Conservation (phyloP, 2,797 vertebrate species). For the Psittacula echo region DNA sequence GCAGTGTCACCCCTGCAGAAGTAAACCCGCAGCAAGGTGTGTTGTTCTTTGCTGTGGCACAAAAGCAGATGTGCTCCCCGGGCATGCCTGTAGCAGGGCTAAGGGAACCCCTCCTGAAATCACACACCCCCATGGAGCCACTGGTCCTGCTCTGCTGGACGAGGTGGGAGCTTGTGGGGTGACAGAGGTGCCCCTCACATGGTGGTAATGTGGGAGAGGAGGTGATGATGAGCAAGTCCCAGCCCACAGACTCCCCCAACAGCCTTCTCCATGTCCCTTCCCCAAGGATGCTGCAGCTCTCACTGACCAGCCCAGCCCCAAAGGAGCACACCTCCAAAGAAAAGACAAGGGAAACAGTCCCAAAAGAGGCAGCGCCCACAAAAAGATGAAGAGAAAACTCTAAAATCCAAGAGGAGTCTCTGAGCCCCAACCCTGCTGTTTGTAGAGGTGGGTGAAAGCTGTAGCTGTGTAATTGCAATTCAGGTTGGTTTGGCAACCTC, state of each 20-base stretch:
- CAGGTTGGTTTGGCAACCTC: background rate
- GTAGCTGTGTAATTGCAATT: background rate
- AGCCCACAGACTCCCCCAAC: background rate
- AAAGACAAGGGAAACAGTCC: background rate
- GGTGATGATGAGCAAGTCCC: background rate
- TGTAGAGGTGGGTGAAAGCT: background rate
- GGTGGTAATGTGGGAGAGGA: background rate
- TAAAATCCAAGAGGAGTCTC: background rate
- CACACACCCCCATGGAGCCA: background rate
- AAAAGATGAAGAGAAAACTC: background rate
- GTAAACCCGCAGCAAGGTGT: background rate
- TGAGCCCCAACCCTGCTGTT: background rate
- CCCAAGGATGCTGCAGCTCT: background rate
- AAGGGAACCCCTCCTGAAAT: background rate
- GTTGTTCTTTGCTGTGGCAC: background rate
- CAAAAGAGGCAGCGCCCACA: background rate
- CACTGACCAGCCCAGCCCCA: too few species aligned
- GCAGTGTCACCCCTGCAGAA: background rate
- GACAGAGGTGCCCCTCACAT: background rate
- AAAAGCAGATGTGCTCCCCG: background rate
- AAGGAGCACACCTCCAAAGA: background rate
- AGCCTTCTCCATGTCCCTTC: rapidly evolving
- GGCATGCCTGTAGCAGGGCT: rapidly evolving
- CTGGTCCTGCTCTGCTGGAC: rapidly evolving
- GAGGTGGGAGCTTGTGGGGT: background rate